Percentiles rank a stretch among this genome's conserved stretches.
These are phyloP conservation scores for Gerris buenoi DNA, from an alignment of 1,140 invertebrate genomes.

Conservation along the genomic window DNA sequence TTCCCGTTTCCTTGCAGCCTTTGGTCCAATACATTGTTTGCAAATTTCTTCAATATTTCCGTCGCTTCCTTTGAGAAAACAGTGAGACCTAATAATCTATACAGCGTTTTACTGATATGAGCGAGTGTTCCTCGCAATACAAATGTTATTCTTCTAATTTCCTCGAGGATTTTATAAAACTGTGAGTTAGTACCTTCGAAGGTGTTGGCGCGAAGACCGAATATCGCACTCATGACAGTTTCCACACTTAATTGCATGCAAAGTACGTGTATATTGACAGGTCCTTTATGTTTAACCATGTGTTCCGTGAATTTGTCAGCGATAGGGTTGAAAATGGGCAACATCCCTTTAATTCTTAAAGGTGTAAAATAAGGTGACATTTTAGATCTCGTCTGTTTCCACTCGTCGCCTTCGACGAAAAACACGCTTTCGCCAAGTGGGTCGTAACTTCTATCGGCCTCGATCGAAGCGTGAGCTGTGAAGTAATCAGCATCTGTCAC, in stretches of 20 bases:
- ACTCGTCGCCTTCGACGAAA: neutral
- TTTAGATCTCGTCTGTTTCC: neutral
- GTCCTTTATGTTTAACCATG: neutral
- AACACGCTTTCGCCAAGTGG: neutral
- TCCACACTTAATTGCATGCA: neutral
- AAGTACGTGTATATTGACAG: neutral
- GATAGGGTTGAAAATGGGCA: neutral
- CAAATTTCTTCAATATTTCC: neutral
- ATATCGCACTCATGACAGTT: neutral
- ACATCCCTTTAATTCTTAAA: neutral
- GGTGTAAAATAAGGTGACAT: neutral
- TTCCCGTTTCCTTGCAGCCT: neutral
- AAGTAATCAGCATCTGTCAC: neutral
- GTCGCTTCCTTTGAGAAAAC: neutral
- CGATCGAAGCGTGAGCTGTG: neutral
- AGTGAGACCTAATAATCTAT: neutral
- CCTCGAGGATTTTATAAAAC: neutral
- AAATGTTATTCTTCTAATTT: neutral
- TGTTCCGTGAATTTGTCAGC: neutral
- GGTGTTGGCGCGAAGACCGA: neutral
- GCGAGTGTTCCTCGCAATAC: neutral
- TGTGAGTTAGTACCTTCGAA: neutral
- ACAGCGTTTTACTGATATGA: neutral
- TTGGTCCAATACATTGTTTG: neutral
- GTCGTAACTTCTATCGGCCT: neutral